Base-by-base conservation (phyloP, 2,797 vertebrate species). In the Vespertilio murinus region DNA sequence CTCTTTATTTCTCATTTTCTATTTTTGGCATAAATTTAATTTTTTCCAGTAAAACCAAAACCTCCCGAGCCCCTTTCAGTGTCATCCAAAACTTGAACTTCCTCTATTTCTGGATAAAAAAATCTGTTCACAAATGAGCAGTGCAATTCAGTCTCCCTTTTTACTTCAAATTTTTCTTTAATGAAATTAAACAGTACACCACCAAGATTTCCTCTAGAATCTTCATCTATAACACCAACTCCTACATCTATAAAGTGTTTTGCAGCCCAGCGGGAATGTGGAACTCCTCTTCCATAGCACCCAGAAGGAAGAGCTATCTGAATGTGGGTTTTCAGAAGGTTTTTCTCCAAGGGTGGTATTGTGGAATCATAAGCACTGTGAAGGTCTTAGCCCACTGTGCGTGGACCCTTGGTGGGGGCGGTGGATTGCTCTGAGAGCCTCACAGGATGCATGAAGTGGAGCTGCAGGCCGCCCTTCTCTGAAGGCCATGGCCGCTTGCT, bases 71-170 rank as follows among this genome's bases (percentile, higher is more conserved):
- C 99, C 75, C 99, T 98, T 75, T 98, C 98, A 0, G 99, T 99
- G 80, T 99, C 98, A 96, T 99, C 99, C 40, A 99, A 98, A 12
- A 97, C 99, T 98, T 99, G 85, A 88, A 99, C 97, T 97, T 99
- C 99, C 96, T 98, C 97, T 75, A 99, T 98, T 45, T 99, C 99
- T 64, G 99, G 99, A 97, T 99, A 99, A 96, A 97, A 97, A 99
- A 98, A 99, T 99, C 35, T 96, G 98, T 97, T 99, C 99, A 98
- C 99, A 99, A 94, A 99, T 99, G 93, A 99, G 98, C 98, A 99
- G 99, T 81, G 99, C 99, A 88, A 99, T 98, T 88, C 99, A 98
- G 81, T 99, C 99, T 0, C 99, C 99, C 33, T 98, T 99, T 99
- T 99, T 87, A 99, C 99, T 99, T 97, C 17, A 92, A 95, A 65